Percentiles rank a stretch among this genome's conserved stretches.
These are phyloP conservation scores for Cistogaster globosa DNA, from an alignment of 2,888 invertebrate species.

Conservation along the genomic window DNA sequence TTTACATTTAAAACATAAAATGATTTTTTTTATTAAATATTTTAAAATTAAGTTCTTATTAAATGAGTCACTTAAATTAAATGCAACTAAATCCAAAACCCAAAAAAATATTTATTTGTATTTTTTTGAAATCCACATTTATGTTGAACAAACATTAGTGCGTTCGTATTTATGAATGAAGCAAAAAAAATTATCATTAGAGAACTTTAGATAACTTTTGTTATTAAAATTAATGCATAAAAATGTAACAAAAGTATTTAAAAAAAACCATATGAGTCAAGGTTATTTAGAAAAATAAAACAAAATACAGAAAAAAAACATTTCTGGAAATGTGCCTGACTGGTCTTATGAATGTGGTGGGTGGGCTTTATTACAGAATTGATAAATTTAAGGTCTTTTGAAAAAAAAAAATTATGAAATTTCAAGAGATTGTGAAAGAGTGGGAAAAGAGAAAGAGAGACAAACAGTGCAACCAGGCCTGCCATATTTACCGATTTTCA, in stretches of 20 bases:
- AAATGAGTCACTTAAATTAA: too few species aligned
- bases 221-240: not conserved
- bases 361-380: conserved; percentile 25
- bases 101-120: too few species aligned
- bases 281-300: conserved; percentile 37
- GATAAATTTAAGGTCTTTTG: conserved; percentile 53
- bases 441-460: not conserved
- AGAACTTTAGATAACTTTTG: conserved; percentile 20
- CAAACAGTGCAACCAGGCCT: too few species aligned
- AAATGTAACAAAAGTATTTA: conserved; percentile 5
- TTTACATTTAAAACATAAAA: too few species aligned
- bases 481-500: too few species aligned
- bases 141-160: not conserved
- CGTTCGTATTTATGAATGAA: not conserved
- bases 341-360: not conserved
- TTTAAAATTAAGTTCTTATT: too few species aligned
- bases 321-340: conserved; percentile 48
- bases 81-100: too few species aligned
- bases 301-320: conserved; percentile 4
- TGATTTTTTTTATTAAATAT: too few species aligned
- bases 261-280: conserved; percentile 54
- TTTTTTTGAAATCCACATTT: too few species aligned
- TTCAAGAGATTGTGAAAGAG: not conserved
- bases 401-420: not conserved
- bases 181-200: not conserved